Conservation (phyloP, 2,797 vertebrate genomes). For the Parauchenoglanis ngamensis region DNA sequence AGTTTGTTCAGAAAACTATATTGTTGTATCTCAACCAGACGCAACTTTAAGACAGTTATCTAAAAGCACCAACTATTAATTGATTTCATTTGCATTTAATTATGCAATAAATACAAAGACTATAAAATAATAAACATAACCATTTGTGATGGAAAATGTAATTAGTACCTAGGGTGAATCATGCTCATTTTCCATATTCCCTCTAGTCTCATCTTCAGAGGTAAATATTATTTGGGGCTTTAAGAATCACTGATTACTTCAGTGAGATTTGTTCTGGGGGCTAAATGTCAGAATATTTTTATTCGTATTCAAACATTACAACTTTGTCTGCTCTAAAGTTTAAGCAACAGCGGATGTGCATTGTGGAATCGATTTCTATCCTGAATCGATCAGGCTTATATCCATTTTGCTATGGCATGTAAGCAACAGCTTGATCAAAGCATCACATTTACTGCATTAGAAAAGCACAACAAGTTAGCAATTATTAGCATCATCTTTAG, state of each 20-base stretch:
- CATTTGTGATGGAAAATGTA: neutral
- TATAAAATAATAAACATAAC: neutral
- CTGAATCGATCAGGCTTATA: neutral
- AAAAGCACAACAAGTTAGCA: neutral
- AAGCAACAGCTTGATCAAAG: neutral
- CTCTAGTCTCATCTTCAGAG: too few species aligned
- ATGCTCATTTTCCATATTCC: neutral
- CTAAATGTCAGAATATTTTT: neutral
- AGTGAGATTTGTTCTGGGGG: too few species aligned
- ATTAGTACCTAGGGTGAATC: neutral
- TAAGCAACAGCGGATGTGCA: neutral
- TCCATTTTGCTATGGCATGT: neutral
- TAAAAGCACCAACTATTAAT: neutral
- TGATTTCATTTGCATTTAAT: neutral
- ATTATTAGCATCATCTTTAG: neutral
- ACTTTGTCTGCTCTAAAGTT: neutral
- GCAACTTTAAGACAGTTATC: neutral
- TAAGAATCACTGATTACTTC: neutral
- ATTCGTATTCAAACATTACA: neutral
- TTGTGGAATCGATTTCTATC: neutral
- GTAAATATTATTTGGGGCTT: neutral
- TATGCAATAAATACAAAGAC: neutral
- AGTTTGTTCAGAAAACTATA: neutral
- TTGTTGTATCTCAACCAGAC: neutral
- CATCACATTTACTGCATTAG: neutral